Percentiles rank a stretch among this genome's conserved stretches.
Evolutionary conservation across 2,113 vertebrate species (phyloP).

Genomic region (Phodopus roborovskii): DNA sequence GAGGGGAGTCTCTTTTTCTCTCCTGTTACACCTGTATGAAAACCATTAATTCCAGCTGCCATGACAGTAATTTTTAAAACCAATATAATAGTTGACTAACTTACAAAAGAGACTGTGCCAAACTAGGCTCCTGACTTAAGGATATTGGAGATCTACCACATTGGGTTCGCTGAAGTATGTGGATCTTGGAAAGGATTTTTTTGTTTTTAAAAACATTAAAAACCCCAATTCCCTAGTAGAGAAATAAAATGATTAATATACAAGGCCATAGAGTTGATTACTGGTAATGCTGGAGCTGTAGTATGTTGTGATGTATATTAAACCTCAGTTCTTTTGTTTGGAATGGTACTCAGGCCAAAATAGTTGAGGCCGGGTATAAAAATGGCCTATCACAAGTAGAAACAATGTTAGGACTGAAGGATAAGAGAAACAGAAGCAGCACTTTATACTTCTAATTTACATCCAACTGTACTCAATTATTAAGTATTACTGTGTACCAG

Average conservation of each 20-base stretch:
- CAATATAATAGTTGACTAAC: neutral
- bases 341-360: neutral
- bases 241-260: neutral
- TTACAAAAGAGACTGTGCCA: neutral
- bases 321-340: conserved; percentile 21
- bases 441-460: neutral
- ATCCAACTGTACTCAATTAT: neutral
- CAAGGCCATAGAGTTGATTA: neutral
- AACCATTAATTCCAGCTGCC: neutral
- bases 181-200: conserved; percentile 2
- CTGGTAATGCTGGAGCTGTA: neutral
- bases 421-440: neutral
- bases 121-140: neutral
- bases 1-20: neutral
- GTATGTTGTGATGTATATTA: neutral
- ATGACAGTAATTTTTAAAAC: neutral
- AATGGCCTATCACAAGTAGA: neutral
- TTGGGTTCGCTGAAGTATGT: neutral
- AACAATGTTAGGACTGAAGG: conserved; percentile 17
- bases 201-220: neutral
- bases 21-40: neutral
- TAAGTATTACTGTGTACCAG: neutral
- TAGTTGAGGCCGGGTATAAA: conserved; percentile 37
- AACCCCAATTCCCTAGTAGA: neutral
- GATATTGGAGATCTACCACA: neutral